Conservation (phyloP, 2,888 invertebrate species). For the Onthophagus sagittarius region DNA sequence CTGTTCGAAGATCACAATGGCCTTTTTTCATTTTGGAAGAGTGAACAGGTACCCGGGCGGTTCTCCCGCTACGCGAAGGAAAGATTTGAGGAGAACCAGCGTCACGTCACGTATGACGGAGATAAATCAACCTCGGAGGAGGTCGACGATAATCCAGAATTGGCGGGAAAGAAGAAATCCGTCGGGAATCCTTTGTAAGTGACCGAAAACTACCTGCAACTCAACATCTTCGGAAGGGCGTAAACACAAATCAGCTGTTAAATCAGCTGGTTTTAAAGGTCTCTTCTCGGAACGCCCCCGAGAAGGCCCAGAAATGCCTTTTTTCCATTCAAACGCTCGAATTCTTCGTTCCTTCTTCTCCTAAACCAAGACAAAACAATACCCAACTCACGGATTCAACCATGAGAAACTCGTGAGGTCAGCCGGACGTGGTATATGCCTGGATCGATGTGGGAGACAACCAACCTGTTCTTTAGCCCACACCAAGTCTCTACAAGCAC, state of each 20-base stretch:
- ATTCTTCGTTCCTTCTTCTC: background rate
- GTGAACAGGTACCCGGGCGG: background rate
- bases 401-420: background rate
- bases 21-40: background rate
- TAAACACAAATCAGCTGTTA: constrained; percentile 23
- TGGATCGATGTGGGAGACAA: constrained; percentile 10
- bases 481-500: background rate
- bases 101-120: background rate
- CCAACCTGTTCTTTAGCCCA: constrained; percentile 12
- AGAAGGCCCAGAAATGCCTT: background rate
- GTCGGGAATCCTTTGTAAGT: background rate
- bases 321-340: background rate
- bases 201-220: background rate
- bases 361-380: background rate
- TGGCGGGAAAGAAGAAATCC: background rate
- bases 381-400: background rate
- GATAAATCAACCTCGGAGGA: background rate
- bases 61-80: background rate
- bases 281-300: background rate
- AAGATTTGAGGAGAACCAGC: background rate
- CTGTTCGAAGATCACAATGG: background rate
- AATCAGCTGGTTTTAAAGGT: constrained; percentile 18
- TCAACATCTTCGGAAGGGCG: background rate
- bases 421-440: constrained; percentile 5
- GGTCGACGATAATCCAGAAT: background rate